Conservation (phyloP, 2,888 invertebrate genomes). For the Epiblema foenella region DNA sequence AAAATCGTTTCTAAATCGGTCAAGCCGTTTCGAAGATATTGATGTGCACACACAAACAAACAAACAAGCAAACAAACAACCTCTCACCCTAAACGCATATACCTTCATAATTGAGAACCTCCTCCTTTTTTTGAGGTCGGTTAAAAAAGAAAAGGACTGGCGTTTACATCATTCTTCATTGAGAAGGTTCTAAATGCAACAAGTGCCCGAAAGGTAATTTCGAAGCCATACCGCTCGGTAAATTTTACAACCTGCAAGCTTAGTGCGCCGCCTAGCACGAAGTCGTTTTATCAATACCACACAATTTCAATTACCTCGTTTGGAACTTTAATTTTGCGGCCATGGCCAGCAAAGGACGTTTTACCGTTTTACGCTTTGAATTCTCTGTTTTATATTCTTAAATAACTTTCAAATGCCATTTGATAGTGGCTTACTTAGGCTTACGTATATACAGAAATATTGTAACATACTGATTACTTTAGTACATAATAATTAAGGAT, state of each 20-base stretch:
- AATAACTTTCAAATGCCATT: neutral
- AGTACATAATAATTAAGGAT: no score
- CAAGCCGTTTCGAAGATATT: no score
- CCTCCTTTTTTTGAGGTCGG: no score
- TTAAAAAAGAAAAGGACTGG: neutral
- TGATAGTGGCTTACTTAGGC: neutral
- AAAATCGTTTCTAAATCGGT: no score
- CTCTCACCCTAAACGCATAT: no score
- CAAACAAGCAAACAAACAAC: no score
- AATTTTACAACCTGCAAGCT: slow-evolving; percentile 20
- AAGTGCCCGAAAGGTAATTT: slow-evolving; percentile 16
- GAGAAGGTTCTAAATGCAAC: neutral
- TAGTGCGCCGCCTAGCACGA: neutral
- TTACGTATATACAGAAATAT: no score
- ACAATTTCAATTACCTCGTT: slow-evolving; percentile 13
- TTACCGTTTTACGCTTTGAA: neutral
- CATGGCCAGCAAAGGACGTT: neutral
- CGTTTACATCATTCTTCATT: neutral
- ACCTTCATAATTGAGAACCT: no score
- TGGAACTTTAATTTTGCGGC: neutral
- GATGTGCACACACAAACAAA: no score
- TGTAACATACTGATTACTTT: no score
- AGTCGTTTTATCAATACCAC: slow-evolving; percentile 18
- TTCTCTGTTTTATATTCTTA: no score
- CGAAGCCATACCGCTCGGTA: slow-evolving; percentile 5